Evolutionary conservation across 2,113 vertebrate genomes (phyloP).

Genomic region (Microtus ochrogaster): DNA sequence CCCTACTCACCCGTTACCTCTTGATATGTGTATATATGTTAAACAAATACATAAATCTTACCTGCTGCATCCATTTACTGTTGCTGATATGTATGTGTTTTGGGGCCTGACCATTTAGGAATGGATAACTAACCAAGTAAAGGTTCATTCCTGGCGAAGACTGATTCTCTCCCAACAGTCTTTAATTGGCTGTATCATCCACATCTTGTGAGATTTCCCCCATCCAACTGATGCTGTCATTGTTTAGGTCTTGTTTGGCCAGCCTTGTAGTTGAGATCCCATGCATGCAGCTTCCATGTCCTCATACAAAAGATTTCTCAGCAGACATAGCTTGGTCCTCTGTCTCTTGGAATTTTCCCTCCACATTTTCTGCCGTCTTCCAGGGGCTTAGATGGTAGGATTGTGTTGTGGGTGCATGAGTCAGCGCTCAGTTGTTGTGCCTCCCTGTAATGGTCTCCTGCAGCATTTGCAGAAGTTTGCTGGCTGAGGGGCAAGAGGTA

Average conservation of each 20-base stretch:
- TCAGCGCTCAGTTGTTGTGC: neutral
- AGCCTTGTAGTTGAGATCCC: neutral
- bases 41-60: neutral
- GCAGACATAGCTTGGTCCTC: neutral
- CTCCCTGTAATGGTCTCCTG: neutral
- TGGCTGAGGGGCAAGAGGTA: neutral
- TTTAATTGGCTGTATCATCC: neutral
- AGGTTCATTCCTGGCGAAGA: neutral
- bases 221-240: neutral
- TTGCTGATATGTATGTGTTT: neutral
- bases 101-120: neutral
- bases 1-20: neutral
- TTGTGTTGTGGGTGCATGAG: neutral
- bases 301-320: neutral
- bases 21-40: no score
- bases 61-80: neutral
- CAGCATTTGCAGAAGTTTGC: neutral
- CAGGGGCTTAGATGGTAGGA: neutral
- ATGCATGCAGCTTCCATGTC: neutral
- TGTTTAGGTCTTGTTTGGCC: neutral
- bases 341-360: neutral
- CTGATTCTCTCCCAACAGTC: neutral
- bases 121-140: neutral
- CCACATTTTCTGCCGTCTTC: neutral
- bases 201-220: neutral